phyloP scores from a whole-genome alignment of 37 sponge, comb jelly and placozoan species.

The Corticium candelabrum region DNA sequence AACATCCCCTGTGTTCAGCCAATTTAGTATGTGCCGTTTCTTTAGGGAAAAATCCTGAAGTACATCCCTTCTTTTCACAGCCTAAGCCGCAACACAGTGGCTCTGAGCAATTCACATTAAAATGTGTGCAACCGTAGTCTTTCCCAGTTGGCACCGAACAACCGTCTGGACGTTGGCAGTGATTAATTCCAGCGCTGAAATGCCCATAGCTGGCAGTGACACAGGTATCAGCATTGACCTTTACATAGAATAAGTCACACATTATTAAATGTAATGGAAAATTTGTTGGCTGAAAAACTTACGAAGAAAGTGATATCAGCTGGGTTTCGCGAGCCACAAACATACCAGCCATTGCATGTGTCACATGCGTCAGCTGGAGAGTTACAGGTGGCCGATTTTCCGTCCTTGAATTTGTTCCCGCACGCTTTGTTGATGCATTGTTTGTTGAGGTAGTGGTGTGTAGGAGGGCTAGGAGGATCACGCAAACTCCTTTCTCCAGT shows the following conservation, averaged over 20 bases:
- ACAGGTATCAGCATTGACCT: background rate
- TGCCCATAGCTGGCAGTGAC: background rate
- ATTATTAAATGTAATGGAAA: no score
- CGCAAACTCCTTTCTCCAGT: background rate
- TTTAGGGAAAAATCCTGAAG: background rate
- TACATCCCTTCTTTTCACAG: background rate
- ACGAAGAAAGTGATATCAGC: no score
- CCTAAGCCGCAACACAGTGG: background rate
- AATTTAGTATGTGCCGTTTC: background rate
- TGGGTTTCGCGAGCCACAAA: slow-evolving; percentile 1
- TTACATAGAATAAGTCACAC: no score
- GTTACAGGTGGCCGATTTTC: background rate
- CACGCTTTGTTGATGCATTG: no score
- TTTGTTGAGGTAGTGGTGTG: no score
- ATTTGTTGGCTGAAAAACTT: no score
- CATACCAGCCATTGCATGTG: background rate
- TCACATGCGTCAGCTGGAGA: background rate
- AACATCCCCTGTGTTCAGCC: background rate
- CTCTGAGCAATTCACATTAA: background rate
- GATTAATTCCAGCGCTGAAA: slow-evolving; percentile 1
- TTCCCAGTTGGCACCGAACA: background rate
- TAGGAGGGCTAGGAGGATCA: background rate
- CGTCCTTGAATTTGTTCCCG: background rate
- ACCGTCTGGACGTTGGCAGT: background rate
- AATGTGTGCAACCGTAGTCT: slow-evolving; percentile 5